Evolutionary conservation across 2,113 vertebrate species (phyloP).

Genomic region (Catagonus wagneri): DNA sequence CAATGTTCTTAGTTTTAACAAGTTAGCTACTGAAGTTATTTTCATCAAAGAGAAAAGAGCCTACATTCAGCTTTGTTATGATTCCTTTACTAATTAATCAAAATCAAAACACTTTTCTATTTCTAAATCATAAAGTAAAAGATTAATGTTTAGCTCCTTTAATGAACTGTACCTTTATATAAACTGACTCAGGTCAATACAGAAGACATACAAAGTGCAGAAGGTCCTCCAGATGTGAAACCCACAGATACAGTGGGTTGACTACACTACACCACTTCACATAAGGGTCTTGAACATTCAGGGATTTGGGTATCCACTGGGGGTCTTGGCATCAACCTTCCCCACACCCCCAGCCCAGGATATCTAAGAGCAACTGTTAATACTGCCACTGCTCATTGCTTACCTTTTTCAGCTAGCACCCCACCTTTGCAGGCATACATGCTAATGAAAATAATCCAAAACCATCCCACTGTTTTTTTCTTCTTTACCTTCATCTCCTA

Average conservation of each 20-base stretch:
- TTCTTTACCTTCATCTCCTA: conserved; percentile 8
- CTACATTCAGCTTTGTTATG: background rate
- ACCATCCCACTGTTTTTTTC: background rate
- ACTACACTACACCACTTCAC: too few species aligned
- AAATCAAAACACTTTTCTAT: background rate
- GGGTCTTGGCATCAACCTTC: too few species aligned
- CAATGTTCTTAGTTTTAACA: conserved; percentile 13
- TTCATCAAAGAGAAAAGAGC: background rate
- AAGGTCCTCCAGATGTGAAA: too few species aligned
- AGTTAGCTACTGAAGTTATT: background rate
- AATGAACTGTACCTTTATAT: background rate
- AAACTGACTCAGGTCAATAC: background rate
- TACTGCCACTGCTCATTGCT: background rate
- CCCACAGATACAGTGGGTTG: too few species aligned
- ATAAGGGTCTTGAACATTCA: too few species aligned
- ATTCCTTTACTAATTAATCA: background rate
- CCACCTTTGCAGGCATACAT: background rate
- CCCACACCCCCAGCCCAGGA: too few species aligned
- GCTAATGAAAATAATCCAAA: conserved; percentile 28
- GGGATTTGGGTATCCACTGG: too few species aligned
- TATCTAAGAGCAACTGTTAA: too few species aligned
- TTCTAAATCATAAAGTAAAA: background rate
- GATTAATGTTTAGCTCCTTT: background rate
- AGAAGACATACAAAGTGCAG: background rate
- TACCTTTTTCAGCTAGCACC: background rate